Evolutionary conservation across 1,140 invertebrate species (phyloP), one percentile per base, ranked within the genome.

Genomic region (Akabosia matsudoensis): DNA sequence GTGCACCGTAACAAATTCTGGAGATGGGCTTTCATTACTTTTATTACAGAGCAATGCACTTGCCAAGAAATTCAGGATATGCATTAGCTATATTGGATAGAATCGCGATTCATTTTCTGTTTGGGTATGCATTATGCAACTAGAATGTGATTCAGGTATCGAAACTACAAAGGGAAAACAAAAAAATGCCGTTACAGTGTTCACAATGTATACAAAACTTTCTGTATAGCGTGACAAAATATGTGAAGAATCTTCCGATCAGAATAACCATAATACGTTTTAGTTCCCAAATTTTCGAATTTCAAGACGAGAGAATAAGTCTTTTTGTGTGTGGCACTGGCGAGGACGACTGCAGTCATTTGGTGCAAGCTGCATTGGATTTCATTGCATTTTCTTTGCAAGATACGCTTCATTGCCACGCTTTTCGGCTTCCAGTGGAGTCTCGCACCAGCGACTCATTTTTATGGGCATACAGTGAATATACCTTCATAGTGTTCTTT

Each of bases 1-100:
- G 26, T 31, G 61, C 61, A 67, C 61, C 61, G 61, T 28, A 67
- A 67, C 61, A 67, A 67, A 67, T 67, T 30, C 61, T 67, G 61
- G 61, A 67, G 61, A 30, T 30, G 61, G 13, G 28, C 18, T 67
- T 67, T 67, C 61, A 67, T 67, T 31, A 67, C 30, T 67, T 67
- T 67, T 67, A 67, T 67, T 67, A 67, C 37, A 45, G 18, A 16
- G 14, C 54, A 61, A 45, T 45, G 37, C 37, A 45, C 24, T 56
- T 56, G 54, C 54, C 18, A n/a, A n/a, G n/a, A n/a, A n/a, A n/a
- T n/a, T n/a, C n/a, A n/a, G n/a, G n/a, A n/a, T n/a, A n/a, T n/a
- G n/a, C n/a, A n/a, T n/a, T n/a, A n/a, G 37, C 37, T 10, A 45
- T 18, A 45, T 18, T 10, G 37, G 7, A 7, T 10, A 45, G 37